Evolutionary conservation across 2,113 vertebrate genomes (phyloP).

Genomic region (Hyperoodon ampullatus): DNA sequence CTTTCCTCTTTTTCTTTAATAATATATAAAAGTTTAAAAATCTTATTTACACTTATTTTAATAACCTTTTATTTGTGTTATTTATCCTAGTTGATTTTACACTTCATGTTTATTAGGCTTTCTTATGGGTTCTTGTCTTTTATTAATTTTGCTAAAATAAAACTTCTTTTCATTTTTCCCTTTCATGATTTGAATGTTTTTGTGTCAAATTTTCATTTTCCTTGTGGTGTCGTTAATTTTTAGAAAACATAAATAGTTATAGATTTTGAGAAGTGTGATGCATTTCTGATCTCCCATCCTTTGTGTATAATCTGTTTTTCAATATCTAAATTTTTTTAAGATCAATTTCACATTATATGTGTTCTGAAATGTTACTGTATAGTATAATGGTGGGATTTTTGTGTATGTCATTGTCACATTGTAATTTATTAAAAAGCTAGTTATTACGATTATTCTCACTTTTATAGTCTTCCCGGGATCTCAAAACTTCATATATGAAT

Average conservation of each 20-base stretch:
- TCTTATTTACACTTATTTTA: background rate
- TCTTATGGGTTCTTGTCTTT: background rate
- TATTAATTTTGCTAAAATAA: background rate
- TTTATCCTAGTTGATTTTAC: background rate
- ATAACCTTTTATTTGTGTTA: background rate
- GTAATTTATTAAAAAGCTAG: background rate
- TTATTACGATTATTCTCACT: background rate
- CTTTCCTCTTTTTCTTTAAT: background rate
- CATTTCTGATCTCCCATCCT: background rate
- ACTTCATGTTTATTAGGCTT: background rate
- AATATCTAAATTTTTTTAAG: background rate
- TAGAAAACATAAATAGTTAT: background rate
- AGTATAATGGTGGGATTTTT: background rate
- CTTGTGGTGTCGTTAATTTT: background rate
- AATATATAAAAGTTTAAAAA: background rate
- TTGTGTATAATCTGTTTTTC: background rate
- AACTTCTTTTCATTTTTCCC: background rate
- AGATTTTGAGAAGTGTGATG: background rate
- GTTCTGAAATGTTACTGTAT: background rate
- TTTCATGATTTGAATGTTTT: background rate
- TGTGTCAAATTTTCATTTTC: background rate
- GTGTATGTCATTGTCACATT: background rate
- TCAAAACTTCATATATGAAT: conserved; percentile 8
- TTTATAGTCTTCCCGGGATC: background rate
- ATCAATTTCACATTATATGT: background rate